These are phyloP conservation scores for Ailuropoda melanoleuca DNA, from an alignment of 2,113 vertebrate genomes.

Conservation along the genomic window DNA sequence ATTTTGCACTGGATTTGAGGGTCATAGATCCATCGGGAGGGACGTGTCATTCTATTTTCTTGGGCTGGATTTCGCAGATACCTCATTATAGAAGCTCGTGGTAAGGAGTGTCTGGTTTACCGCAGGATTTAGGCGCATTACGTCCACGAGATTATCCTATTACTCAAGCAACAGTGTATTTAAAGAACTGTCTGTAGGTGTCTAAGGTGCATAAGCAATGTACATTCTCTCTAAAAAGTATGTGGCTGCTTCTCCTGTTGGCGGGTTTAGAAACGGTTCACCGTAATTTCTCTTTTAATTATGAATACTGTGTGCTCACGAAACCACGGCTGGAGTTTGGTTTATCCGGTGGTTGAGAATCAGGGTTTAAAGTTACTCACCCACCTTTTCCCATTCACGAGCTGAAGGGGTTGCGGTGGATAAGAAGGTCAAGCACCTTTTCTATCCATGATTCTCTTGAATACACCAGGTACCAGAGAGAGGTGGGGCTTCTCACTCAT, in stretches of 20 bases:
- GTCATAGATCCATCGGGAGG: not conserved
- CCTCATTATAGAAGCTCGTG: not conserved
- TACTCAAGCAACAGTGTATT: not conserved
- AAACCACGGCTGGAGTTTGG: not conserved
- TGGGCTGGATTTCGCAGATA: not conserved
- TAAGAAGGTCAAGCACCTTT: not conserved
- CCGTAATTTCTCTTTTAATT: not conserved
- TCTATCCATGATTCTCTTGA: not conserved
- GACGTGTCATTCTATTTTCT: not conserved
- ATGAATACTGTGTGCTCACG: no score
- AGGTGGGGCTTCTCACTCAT: not conserved
- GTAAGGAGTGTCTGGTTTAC: not conserved
- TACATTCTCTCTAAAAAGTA: not conserved
- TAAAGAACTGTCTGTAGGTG: not conserved
- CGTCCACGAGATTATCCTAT: not conserved
- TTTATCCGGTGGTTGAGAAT: not conserved
- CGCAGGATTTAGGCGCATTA: not conserved
- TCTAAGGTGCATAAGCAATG: not conserved
- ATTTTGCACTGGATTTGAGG: not conserved
- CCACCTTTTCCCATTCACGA: not conserved
- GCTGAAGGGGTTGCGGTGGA: no score
- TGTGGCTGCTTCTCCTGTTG: not conserved
- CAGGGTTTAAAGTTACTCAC: not conserved
- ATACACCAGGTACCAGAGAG: not conserved
- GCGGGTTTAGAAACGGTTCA: not conserved